Evolutionary conservation across 2,113 vertebrate species (phyloP).

Genomic region (Narcine bancroftii): DNA sequence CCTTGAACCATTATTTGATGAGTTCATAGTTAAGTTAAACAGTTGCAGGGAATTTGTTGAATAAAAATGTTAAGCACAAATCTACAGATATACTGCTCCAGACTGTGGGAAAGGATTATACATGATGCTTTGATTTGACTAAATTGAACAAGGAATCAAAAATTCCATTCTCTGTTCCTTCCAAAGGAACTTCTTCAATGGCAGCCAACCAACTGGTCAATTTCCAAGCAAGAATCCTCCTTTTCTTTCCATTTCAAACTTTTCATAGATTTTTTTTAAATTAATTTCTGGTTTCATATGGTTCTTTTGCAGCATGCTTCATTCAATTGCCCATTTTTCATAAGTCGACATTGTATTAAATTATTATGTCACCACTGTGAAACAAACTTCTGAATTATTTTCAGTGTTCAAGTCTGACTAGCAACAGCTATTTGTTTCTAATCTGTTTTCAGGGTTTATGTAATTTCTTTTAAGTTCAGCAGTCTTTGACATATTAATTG

Average conservation of each 20-base stretch:
- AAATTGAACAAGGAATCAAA: background rate
- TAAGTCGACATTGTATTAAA: background rate
- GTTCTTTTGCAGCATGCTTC: background rate
- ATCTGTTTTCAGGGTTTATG: background rate
- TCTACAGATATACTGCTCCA: background rate
- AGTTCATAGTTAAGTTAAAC: background rate
- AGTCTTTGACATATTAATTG: constrained; percentile 25
- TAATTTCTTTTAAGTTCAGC: background rate
- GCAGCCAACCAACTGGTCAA: background rate
- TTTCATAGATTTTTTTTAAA: background rate
- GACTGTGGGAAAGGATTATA: background rate
- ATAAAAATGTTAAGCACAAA: background rate
- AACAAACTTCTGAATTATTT: background rate
- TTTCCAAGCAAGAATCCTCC: background rate
- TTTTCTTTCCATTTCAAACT: background rate
- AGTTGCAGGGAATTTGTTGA: background rate
- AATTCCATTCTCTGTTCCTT: background rate
- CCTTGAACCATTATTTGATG: no score
- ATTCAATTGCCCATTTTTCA: background rate
- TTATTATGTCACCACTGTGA: background rate
- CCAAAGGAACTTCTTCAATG: background rate
- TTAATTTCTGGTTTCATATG: constrained; percentile 8
- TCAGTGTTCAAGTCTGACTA: background rate
- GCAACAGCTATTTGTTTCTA: background rate
- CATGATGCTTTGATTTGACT: background rate